Conservation (phyloP, 2,113 vertebrate genomes). For the Gymnocephalus cernua region DNA sequence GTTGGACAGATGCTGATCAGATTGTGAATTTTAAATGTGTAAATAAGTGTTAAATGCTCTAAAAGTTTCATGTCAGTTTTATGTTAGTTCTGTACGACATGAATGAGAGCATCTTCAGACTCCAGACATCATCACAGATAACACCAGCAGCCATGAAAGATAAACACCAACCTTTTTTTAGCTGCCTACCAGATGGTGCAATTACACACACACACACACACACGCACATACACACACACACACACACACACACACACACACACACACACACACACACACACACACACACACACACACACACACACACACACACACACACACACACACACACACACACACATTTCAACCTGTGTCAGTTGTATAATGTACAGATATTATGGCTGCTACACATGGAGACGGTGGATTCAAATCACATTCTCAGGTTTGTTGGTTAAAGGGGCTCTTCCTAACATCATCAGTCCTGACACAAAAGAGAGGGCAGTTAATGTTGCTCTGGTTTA, state of each 20-base stretch:
- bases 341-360: not conserved
- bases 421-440: conserved; percentile 25
- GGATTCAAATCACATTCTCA: conserved; percentile 9
- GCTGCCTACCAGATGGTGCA: conserved; percentile 11
- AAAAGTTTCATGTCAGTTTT: not conserved
- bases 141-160: conserved; percentile 16
- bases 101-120: conserved; percentile 21
- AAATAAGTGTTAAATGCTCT: not conserved
- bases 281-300: not conserved
- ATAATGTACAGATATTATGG: not conserved
- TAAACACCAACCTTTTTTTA: conserved; percentile 31
- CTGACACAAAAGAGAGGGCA: conserved; percentile 49
- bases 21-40: not conserved
- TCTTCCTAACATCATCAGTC: conserved; percentile 40
- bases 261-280: not conserved
- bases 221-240: not conserved
- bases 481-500: conserved; percentile 56
- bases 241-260: not conserved
- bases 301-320: not conserved
- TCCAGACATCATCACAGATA: conserved; percentile 18
- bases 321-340: not conserved
- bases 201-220: not conserved
- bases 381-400: not conserved
- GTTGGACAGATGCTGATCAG: not conserved
- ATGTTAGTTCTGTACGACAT: not conserved